Percentiles rank a stretch among this genome's conserved stretches.
These are phyloP conservation scores for Odontocerum albicorne DNA, from an alignment of 2,888 invertebrate genomes.

Conservation along the genomic window DNA sequence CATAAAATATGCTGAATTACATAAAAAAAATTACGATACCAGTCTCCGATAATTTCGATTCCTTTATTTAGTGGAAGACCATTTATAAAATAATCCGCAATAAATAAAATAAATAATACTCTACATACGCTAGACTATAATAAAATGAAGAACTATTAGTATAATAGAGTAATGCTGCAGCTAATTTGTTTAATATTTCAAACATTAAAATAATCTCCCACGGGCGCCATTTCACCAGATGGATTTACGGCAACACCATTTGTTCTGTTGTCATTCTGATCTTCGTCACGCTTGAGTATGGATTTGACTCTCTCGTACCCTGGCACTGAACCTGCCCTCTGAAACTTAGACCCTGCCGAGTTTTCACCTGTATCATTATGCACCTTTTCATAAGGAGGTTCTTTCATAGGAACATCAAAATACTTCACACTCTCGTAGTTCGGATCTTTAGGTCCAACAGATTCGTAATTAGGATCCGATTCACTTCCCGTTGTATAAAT, in stretches of 20 bases:
- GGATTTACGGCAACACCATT: constrained; percentile 29
- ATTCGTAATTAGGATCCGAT: constrained; percentile 72
- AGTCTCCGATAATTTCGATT: neutral
- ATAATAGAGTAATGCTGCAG: no score
- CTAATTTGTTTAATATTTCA: no score
- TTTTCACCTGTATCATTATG: constrained; percentile 43
- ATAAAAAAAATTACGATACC: no score
- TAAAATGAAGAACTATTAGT: no score
- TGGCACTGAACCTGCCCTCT: constrained; percentile 31
- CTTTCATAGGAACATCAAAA: constrained; percentile 59
- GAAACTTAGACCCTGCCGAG: constrained; percentile 33
- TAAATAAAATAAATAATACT: constrained; percentile 19
- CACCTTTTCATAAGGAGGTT: constrained; percentile 70
- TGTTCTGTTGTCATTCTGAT: constrained; percentile 34
- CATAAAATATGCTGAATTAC: no score
- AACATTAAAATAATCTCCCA: constrained; percentile 51
- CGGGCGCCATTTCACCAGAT: constrained; percentile 41
- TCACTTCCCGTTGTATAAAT: constrained; percentile 72
- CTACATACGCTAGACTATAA: no score
- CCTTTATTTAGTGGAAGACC: constrained; percentile 8
- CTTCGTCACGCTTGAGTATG: constrained; percentile 30
- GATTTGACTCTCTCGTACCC: constrained; percentile 44
- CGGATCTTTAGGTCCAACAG: constrained; percentile 69
- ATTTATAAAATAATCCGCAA: constrained; percentile 18
- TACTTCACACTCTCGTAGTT: constrained; percentile 84